Conservation (phyloP, 2,113 vertebrate genomes). For the Coreoperca whiteheadi region DNA sequence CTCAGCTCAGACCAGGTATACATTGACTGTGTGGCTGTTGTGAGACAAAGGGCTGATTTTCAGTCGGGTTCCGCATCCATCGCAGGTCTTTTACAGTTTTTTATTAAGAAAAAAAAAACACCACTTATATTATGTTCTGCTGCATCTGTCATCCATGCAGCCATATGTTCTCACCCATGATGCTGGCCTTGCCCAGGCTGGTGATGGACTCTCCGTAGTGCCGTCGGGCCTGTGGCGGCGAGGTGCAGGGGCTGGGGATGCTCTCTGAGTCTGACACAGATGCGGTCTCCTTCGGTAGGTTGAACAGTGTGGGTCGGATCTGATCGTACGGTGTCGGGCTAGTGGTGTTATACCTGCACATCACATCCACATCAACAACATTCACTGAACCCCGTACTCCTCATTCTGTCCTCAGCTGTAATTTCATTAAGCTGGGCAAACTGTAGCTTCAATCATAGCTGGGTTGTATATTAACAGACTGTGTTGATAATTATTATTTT, state of each 20-base stretch:
- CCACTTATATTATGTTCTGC: background rate
- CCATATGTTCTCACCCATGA: conserved; percentile 87
- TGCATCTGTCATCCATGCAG: background rate
- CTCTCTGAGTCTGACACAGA: conserved; percentile 87
- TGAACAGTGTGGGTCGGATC: conserved; percentile 91
- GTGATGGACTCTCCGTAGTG: conserved; percentile 97
- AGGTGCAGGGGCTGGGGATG: conserved; percentile 90
- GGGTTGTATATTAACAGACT: background rate
- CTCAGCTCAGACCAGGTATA: background rate
- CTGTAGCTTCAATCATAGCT: background rate
- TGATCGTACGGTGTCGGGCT: conserved; percentile 91
- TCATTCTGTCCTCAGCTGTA: conserved; percentile 6
- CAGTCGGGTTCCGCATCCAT: background rate
- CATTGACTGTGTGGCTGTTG: background rate
- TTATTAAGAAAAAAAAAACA: background rate
- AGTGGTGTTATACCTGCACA: conserved; percentile 88
- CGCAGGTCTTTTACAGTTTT: too few species aligned
- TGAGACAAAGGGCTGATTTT: background rate
- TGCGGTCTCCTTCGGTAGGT: conserved; percentile 88
- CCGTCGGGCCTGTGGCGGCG: conserved; percentile 89
- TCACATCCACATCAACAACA: background rate
- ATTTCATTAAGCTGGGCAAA: background rate
- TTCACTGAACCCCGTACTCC: background rate
- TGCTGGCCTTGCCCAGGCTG: conserved; percentile 96
- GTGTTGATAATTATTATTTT: background rate